Conservation (phyloP, 2,113 vertebrate species). For the Catagonus wagneri region DNA sequence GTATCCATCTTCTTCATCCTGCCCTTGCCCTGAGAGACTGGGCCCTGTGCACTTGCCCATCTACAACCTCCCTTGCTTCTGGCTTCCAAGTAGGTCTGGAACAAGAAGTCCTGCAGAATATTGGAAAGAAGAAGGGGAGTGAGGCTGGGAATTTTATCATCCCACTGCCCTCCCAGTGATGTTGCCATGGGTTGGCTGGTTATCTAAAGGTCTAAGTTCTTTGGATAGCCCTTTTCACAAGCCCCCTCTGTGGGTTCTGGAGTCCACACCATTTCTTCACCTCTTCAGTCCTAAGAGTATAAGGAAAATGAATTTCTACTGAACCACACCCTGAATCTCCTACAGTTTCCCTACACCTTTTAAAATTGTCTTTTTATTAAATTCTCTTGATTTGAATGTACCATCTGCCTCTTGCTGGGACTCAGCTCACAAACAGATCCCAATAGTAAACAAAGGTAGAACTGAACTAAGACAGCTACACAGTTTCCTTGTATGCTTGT, state of each 20-base stretch:
- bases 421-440: not conserved
- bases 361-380: not conserved
- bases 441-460: not conserved
- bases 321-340: not conserved
- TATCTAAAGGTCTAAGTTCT: not conserved
- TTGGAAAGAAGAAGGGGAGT: not conserved
- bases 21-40: not conserved
- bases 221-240: not conserved
- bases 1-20: not conserved
- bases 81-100: not conserved
- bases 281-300: not conserved
- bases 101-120: not conserved
- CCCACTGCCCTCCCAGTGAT: accelerated
- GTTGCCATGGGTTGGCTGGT: not conserved
- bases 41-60: no score
- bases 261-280: not conserved
- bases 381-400: not conserved
- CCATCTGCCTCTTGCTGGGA: not conserved
- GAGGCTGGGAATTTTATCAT: not conserved
- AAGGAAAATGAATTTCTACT: not conserved
- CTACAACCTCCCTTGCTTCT: not conserved
- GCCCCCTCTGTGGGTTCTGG: not conserved
- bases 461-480: not conserved
- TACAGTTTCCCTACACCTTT: not conserved
- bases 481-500: not conserved